Evolutionary conservation across 2,113 vertebrate genomes (phyloP).

Genomic region (Octodon degus): DNA sequence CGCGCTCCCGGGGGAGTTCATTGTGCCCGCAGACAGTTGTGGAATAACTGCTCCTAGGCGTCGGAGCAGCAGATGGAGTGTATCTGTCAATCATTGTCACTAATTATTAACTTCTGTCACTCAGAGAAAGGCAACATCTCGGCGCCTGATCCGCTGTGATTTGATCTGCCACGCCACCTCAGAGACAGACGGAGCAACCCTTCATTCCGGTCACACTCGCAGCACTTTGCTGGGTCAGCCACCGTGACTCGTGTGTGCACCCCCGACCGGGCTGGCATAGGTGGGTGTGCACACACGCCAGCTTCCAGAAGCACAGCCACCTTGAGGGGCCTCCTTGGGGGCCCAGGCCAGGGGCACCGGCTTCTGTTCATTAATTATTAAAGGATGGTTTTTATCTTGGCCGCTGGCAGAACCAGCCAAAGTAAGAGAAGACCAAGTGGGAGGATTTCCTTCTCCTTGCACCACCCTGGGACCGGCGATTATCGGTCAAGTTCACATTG

Average conservation of each 20-base stretch:
- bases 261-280: constrained; percentile 51
- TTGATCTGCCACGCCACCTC: constrained; percentile 93
- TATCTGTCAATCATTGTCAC: constrained; percentile 99
- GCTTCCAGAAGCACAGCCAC: neutral
- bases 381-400: constrained; percentile 72
- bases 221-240: constrained; percentile 90
- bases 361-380: constrained; percentile 52
- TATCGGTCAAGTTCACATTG: constrained; percentile 69
- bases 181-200: constrained; percentile 90
- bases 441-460: constrained; percentile 63
- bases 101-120: constrained; percentile 99
- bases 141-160: constrained; percentile 89
- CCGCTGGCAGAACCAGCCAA: constrained; percentile 59
- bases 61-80: constrained; percentile 96
- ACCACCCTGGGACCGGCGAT: constrained; percentile 59
- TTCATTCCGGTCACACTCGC: constrained; percentile 89
- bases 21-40: constrained; percentile 95
- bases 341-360: neutral
- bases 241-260: constrained; percentile 86
- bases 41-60: constrained; percentile 95
- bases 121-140: constrained; percentile 94
- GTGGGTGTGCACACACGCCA: neutral
- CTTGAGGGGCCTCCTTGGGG: neutral
- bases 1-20: constrained; percentile 95
- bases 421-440: constrained; percentile 49